phyloP scores from a whole-genome alignment of 2,113 vertebrate species.

The Typhlomys cinereus region DNA sequence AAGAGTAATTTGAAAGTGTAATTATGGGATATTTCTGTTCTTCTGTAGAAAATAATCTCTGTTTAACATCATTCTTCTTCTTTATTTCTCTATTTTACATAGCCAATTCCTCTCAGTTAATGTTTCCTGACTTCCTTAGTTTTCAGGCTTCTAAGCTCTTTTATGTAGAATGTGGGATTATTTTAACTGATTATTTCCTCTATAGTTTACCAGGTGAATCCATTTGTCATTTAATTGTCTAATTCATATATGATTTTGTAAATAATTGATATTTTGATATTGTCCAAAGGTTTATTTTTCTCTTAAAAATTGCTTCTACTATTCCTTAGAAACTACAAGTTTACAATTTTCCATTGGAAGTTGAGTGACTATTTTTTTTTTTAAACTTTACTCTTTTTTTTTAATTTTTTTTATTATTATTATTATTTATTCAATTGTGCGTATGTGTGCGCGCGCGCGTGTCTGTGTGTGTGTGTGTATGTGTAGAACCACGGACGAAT shows the following conservation, averaged over 20 bases:
- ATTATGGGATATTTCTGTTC: conserved; percentile 18
- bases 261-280: conserved; percentile 1
- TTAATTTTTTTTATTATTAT: too few species aligned
- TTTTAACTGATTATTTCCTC: conserved; percentile 28
- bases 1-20: neutral
- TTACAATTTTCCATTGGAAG: neutral
- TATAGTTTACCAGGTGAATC: neutral
- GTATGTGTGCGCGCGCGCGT: too few species aligned
- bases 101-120: neutral
- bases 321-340: neutral
- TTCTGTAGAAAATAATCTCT: neutral
- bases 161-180: neutral
- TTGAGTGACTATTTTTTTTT: neutral
- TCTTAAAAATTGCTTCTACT: neutral
- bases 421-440: too few species aligned
- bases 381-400: too few species aligned
- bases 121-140: neutral
- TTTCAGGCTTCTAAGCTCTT: neutral
- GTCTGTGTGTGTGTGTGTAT: too few species aligned
- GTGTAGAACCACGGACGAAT: too few species aligned
- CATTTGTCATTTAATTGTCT: conserved; percentile 7
- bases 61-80: conserved; percentile 2
- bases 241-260: neutral
- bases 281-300: conserved; percentile 4
- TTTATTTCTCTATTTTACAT: conserved; percentile 1